These are phyloP conservation scores for Spheniscus humboldti DNA, from an alignment of 2,797 vertebrate species.

Conservation along the genomic window DNA sequence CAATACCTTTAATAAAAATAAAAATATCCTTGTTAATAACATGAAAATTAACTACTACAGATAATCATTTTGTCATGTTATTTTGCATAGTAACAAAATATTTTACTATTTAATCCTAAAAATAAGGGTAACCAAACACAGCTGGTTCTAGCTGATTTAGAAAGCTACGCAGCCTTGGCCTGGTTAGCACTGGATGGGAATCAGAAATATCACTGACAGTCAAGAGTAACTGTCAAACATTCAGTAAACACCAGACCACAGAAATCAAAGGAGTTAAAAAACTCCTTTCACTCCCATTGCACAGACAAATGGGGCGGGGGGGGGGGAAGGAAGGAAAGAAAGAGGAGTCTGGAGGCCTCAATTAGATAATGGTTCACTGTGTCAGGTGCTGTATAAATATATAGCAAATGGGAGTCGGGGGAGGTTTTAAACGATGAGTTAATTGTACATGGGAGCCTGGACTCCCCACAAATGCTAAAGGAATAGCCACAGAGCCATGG, in stretches of 20 bases:
- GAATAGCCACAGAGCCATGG: neutral
- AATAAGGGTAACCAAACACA: neutral
- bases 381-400: neutral
- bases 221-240: neutral
- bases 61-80: neutral
- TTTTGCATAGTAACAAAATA: neutral
- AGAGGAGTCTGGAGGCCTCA: neutral
- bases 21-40: neutral
- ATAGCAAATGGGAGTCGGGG: neutral
- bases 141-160: neutral
- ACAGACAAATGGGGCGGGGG: rapidly evolving
- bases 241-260: neutral
- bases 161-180: neutral
- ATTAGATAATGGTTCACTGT: neutral
- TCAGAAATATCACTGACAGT: neutral
- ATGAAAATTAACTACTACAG: neutral
- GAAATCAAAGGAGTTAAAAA: neutral
- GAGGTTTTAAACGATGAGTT: neutral
- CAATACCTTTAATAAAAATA: neutral
- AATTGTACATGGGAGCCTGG: neutral
- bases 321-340: rapidly evolving
- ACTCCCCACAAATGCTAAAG: neutral
- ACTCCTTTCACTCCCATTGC: neutral
- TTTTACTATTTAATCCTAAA: neutral
- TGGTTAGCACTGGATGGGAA: neutral